These are phyloP conservation scores for Ceuthmochares aereus DNA, from an alignment of 2,113 vertebrate species.

Conservation along the genomic window DNA sequence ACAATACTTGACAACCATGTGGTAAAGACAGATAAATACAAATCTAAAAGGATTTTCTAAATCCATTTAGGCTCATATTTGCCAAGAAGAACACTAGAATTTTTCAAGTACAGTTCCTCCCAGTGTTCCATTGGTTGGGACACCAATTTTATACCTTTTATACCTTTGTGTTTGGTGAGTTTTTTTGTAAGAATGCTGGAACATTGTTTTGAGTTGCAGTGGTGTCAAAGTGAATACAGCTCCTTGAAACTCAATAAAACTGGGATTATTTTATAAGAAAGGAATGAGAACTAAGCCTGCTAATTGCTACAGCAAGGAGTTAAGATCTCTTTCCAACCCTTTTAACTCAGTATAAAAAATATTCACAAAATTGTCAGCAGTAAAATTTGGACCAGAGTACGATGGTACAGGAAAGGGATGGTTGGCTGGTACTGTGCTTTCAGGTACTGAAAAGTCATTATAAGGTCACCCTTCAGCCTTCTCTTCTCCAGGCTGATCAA, in stretches of 20 bases:
- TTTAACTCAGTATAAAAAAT: neutral
- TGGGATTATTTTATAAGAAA: neutral
- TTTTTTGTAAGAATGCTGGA: neutral
- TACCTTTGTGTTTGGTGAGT: neutral
- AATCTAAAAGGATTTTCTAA: neutral
- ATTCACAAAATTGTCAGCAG: neutral
- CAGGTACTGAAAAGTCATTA: no score
- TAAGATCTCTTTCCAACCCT: neutral
- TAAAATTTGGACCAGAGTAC: neutral
- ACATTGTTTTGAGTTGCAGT: neutral
- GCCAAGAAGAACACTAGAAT: neutral
- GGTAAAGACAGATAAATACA: neutral
- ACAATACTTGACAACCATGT: neutral
- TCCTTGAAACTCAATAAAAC: neutral
- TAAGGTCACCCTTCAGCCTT: no score
- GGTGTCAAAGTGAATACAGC: neutral
- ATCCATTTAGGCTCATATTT: neutral
- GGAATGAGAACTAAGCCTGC: neutral
- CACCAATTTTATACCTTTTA: no score
- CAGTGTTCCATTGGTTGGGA: neutral
- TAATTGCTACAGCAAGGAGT: neutral
- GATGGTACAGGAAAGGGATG: neutral
- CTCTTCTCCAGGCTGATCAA: no score
- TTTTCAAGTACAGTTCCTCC: neutral
- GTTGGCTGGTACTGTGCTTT: no score